phyloP scores from a whole-genome alignment of 2,888 invertebrate species.

The Sipha maydis region DNA sequence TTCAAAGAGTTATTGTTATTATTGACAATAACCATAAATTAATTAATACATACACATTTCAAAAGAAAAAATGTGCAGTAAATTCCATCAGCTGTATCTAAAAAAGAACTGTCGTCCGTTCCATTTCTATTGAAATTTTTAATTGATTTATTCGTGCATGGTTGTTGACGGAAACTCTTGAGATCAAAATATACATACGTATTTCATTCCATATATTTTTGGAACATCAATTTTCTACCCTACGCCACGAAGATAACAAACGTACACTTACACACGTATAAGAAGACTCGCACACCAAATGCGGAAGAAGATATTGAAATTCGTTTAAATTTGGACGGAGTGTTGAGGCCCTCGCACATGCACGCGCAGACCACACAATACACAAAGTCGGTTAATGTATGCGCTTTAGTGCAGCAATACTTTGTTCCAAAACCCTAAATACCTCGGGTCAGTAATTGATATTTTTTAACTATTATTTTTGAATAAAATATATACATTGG shows the following conservation, averaged over 20 bases:
- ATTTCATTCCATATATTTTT: background rate
- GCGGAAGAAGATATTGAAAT: background rate
- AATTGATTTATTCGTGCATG: slow-evolving; percentile 20
- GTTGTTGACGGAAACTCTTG: slow-evolving; percentile 41
- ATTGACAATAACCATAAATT: background rate
- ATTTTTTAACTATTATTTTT: too few species aligned
- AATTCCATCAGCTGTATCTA: background rate
- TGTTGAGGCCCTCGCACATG: background rate
- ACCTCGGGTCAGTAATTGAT: too few species aligned
- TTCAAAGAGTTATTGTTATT: background rate
- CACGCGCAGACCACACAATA: background rate
- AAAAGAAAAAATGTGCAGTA: background rate
- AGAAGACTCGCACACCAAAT: background rate
- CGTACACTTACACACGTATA: background rate
- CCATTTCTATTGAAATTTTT: slow-evolving; percentile 17
- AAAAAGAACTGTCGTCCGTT: background rate
- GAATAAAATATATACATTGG: too few species aligned
- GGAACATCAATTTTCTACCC: slow-evolving; percentile 26
- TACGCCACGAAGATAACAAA: background rate
- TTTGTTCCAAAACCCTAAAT: too few species aligned
- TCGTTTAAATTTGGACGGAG: slow-evolving; percentile 38
- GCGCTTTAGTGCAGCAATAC: too few species aligned
- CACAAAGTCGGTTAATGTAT: background rate
- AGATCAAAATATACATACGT: background rate
- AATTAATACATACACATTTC: background rate